Evolutionary conservation across 2,888 invertebrate species (phyloP), one percentile per base, ranked within the genome.

Genomic region (Agrypnus murinus): DNA sequence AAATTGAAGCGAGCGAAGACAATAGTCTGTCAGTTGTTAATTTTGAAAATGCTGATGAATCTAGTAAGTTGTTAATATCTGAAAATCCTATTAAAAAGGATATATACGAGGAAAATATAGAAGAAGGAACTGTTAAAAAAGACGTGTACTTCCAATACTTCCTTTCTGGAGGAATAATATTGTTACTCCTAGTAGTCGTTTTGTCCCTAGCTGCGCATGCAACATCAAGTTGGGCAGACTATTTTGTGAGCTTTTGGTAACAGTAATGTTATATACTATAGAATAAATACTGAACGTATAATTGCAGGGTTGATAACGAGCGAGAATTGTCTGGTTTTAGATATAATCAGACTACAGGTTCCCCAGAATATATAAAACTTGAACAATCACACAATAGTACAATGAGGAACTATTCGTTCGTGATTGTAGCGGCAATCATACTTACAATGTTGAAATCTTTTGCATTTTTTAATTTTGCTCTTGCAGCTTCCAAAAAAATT

Each of bases 371-470:
- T 53, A 38, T 63, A 15, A 14, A 65, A n/a, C 58, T 64, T 4
- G 53, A 59, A 43, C 19, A 46, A 10, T 34, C 71, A 6, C 71
- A 72, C 40, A 55, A 43, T 7, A 69, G 62, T 48, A 17, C 71
- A 8, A 74, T 82, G 40, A 79, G 77, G 45, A 38, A 78, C 4
- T 83, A 82, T 69, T 77, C 80, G 2, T 64, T 74, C 14, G 67
- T 81, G 57, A 76, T 81, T 1, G 12, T 80, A 3, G 53, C 66
- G 9, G 63, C 66, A 9, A 19, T 57, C 9, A 19, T 63, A n/a
- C 62, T 71, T 57, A 65, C 62, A 15, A 9, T 71, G 12, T 10
- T 66, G 2, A 78, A 78, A 69, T 60, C 80, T 9, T 77, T 81
- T 38, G 46, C 74, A 0, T 79, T 81, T 65, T 79, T 81, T 36